Base-by-base conservation (phyloP, 2,113 vertebrate species). In the Canis aureus region DNA sequence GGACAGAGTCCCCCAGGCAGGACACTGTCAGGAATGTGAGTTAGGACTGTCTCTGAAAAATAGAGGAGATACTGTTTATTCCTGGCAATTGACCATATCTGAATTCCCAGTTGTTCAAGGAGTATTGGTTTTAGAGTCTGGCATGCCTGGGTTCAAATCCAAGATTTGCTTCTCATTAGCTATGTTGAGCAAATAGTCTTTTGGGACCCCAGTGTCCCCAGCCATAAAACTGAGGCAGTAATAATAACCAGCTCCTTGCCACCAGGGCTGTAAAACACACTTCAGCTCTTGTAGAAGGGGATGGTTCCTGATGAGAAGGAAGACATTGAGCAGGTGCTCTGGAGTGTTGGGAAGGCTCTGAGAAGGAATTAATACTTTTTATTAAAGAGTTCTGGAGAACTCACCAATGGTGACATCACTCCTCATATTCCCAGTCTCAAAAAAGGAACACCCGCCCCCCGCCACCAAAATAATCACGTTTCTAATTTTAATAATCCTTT, bases 401-500 rank as follows among this genome's bases (percentile, higher is more conserved):
- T 97, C 35, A 43, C 27, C 29, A 62, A 22, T 51, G 12, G 8
- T 69, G 59, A 89, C 23, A 79, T 88, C 62, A 96, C 74, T 66
- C 38, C 16, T 0, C 6, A 43, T 51, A 60, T 49, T 85, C 51
- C 35, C 20, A 86, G 66, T 69, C 67, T 82, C 51, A 51, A 23
- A 89, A 95, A 95, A 55, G 23, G 43, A 85, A 27, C 35, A 80
- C 49, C n/a, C n/a, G n/a, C n/a, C 35, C 3, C 17, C 22, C 59
- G 16, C 16, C 32, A 16, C 32, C 67, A 4, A 35, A 51, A 51
- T 60, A 15, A 60, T 55, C 6, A 79, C 55, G 60, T 38, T 96
- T 73, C 27, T 84, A 89, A 76, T 59, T 97, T 79, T 76, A 93
- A 82, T 66, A 73, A 69, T 91, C 8, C 13, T 59, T 94, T 96